phyloP scores from a whole-genome alignment of 1,140 invertebrate species.

The Pogonomyrmex barbatus region DNA sequence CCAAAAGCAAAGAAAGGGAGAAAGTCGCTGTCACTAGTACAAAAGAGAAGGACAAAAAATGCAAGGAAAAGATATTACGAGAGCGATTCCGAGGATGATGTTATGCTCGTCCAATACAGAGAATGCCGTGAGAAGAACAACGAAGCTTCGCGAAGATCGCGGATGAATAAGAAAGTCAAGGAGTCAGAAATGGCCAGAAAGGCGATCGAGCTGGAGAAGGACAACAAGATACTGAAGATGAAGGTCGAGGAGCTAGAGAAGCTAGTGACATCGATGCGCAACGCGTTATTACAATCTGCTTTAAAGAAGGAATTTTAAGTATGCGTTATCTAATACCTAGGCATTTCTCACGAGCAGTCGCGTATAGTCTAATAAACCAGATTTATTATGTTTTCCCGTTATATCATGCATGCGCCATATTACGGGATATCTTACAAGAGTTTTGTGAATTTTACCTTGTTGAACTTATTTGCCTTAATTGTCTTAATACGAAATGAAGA shows the following conservation, averaged over 20 bases:
- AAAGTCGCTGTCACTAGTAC: background rate
- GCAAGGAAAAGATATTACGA: constrained; percentile 65
- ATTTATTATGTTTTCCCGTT: constrained; percentile 11
- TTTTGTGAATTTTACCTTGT: background rate
- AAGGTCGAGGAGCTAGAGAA: constrained; percentile 86
- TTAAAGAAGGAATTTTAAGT: constrained; percentile 77
- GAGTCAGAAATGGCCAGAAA: constrained; percentile 85
- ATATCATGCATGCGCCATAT: constrained; percentile 30
- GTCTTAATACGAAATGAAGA: background rate
- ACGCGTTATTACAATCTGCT: constrained; percentile 83
- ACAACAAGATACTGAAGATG: constrained; percentile 84
- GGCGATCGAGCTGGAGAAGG: constrained; percentile 82
- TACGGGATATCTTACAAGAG: background rate
- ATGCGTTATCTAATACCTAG: constrained; percentile 30
- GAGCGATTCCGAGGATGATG: constrained; percentile 77
- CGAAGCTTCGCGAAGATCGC: constrained; percentile 90
- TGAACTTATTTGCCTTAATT: constrained; percentile 34
- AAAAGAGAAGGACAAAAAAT: constrained; percentile 17
- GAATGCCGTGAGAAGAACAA: constrained; percentile 91
- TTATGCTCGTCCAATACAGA: constrained; percentile 86
- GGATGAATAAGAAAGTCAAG: constrained; percentile 90
- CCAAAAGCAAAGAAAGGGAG: constrained; percentile 33
- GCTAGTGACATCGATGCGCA: constrained; percentile 84
- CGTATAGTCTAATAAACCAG: constrained; percentile 30
- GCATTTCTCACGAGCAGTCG: constrained; percentile 32